Conservation (phyloP, 2,113 vertebrate species). For the Platysteira castanea region DNA sequence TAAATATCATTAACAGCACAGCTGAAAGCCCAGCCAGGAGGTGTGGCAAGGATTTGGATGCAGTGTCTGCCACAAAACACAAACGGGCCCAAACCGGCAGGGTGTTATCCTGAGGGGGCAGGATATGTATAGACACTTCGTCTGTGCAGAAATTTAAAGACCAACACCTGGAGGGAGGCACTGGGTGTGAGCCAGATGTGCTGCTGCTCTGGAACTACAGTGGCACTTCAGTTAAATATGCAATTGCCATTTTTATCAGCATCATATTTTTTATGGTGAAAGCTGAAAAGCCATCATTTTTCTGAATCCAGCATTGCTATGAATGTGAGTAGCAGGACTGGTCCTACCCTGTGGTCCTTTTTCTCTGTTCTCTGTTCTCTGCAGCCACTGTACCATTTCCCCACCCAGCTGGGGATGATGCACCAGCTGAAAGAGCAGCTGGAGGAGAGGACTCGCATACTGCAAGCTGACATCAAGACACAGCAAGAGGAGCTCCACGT, state of each 20-base stretch:
- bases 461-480: conserved; percentile 83
- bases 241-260: not conserved
- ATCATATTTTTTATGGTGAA: not conserved
- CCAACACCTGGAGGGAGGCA: not conserved
- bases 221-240: not conserved
- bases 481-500: conserved; percentile 84
- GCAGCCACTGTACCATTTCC: conserved; percentile 73
- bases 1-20: not conserved
- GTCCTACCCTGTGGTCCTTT: not conserved
- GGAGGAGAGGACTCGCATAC: conserved; percentile 82
- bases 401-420: conserved; percentile 77
- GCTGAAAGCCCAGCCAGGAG: not conserved
- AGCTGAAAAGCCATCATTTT: not conserved
- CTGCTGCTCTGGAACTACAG: not conserved
- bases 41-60: not conserved
- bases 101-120: not conserved
- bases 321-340: not conserved
- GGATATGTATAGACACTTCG: rapidly evolving
- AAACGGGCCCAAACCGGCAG: not conserved
- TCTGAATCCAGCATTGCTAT: not conserved
- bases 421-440: conserved; percentile 86
- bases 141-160: not conserved
- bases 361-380: not conserved
- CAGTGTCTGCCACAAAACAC: not conserved
- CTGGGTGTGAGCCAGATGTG: not conserved